Evolutionary conservation across 2,888 invertebrate genomes (phyloP).

Genomic region (Lathronympha strigana): DNA sequence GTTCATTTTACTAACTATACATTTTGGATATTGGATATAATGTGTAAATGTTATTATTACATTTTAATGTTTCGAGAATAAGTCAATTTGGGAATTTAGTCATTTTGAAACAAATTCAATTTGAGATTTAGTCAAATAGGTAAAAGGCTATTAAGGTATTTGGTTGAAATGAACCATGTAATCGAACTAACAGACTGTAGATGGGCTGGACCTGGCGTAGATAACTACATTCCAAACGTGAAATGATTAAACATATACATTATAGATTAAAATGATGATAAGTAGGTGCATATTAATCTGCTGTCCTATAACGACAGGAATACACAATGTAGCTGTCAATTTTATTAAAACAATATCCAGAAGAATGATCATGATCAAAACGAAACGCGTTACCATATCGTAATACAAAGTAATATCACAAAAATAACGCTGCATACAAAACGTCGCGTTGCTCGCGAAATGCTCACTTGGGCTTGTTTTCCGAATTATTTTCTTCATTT

Average conservation of each 20-base stretch:
- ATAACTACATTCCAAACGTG: not conserved
- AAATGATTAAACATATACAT: not conserved
- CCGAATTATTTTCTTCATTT: not conserved
- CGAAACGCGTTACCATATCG: not conserved
- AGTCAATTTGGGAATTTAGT: no score
- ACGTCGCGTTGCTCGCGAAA: not conserved
- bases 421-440: not conserved
- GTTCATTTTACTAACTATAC: no score
- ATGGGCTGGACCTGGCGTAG: no score
- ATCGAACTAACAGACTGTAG: not conserved
- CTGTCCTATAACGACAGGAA: not conserved
- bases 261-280: not conserved
- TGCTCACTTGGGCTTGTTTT: not conserved
- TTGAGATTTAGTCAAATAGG: no score
- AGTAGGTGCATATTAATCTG: not conserved
- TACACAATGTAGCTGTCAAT: not conserved
- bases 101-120: no score
- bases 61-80: no score
- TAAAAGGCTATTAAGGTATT: no score
- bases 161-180: no score
- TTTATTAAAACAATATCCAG: not conserved
- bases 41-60: no score
- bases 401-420: not conserved
- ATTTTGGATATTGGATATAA: no score
- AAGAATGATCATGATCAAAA: conserved; percentile 3